Evolutionary conservation across 2,888 invertebrate species (phyloP).

Genomic region (Ommatoiulus sabulosus): DNA sequence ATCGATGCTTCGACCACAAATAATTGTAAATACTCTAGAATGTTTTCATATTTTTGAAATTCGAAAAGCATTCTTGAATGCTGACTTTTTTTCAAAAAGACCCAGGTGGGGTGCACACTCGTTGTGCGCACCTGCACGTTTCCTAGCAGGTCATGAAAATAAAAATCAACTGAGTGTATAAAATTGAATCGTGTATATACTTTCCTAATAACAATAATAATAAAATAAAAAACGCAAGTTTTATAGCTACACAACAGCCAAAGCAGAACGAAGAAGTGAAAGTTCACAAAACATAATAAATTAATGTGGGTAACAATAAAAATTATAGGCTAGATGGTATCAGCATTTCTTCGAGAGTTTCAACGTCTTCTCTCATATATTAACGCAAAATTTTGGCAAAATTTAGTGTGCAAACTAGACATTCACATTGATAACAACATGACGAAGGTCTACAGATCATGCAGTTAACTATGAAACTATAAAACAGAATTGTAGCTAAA

Average conservation of each 20-base stretch:
- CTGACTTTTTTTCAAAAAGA: background rate
- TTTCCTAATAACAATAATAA: conserved; percentile 14
- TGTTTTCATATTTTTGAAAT: background rate
- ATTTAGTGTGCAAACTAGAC: conserved; percentile 2
- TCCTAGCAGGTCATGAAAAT: background rate
- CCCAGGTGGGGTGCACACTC: background rate
- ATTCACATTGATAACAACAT: background rate
- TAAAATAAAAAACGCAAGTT: conserved; percentile 12
- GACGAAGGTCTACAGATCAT: background rate
- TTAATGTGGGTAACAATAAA: conserved; percentile 4
- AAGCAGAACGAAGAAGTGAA: conserved; percentile 34
- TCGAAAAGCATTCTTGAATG: too few species aligned
- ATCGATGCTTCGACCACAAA: background rate
- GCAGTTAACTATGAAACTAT: background rate
- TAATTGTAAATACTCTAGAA: background rate
- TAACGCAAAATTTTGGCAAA: background rate
- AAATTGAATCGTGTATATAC: conserved; percentile 28
- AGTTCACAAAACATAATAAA: conserved; percentile 21
- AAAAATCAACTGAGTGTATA: conserved; percentile 34
- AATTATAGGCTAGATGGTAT: conserved; percentile 11
- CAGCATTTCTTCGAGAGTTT: background rate
- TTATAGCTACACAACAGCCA: conserved; percentile 6
- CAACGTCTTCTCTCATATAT: background rate
- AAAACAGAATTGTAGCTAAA: background rate
- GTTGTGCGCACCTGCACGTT: conserved; percentile 15